Base-by-base conservation (phyloP, 1,140 invertebrate species). In the Condylostylus longicornis region DNA sequence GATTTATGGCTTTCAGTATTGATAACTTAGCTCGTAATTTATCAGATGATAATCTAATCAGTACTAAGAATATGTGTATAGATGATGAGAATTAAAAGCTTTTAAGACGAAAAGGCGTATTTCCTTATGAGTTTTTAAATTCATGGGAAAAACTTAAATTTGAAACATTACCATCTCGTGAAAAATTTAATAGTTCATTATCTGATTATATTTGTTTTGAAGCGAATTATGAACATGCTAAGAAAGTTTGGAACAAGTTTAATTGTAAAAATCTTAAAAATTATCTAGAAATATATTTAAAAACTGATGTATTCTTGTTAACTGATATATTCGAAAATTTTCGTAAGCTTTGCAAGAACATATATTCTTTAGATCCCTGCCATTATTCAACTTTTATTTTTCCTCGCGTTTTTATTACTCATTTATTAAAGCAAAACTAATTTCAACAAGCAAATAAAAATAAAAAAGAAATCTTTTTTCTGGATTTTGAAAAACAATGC, bases 291-390 rank as follows among this genome's bases (percentile, higher is more conserved):
- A 41, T 67, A 19, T 66, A 67, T 47, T 42, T 63, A 15, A 61
- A 56, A 50, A 50, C 44, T 35, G 51, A 65, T 46, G 50, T 63
- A 5, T 31, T 59, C 13, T 38, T 64, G 18, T 42, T 62, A 33
- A 53, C 51, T 7, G 64, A 68, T 50, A 46, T 69, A 17, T 67
- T 69, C 50, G 62, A 67, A 54, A 62, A 65, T 46, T 68, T 65
- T 47, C 21, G 61, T 42, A 38, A 46, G 17, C 41, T 37, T n/a
- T 53, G 50, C 42, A 32, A 49, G 37, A 40, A 47, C 31, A 40
- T 42, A 14, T 57, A 59, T 40, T 35, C 41, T 4, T 41, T 60
- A 19, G 54, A 61, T 43, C 46, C 53, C n/a, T 33, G 44, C 18
- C 48, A 55, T 35, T 63, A 58, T 46, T 53, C 46, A 17, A 59